Conservation (phyloP, 2,113 vertebrate species). For the Australoheros scitulus region DNA sequence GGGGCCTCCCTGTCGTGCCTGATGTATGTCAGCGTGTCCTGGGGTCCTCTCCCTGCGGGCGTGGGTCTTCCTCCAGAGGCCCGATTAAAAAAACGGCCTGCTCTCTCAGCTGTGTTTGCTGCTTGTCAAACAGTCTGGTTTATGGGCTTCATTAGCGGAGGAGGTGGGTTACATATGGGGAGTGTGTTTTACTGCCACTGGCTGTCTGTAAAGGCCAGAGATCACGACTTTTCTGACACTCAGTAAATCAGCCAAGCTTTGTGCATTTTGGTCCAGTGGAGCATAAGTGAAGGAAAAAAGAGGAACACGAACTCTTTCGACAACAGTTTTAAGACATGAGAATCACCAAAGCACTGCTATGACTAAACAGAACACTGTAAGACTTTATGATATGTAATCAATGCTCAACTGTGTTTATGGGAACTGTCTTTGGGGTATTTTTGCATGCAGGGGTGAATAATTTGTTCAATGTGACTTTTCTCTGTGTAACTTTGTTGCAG, state of each 20-base stretch:
- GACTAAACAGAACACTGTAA: not conserved
- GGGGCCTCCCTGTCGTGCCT: slow-evolving; percentile 69
- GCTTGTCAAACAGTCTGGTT: slow-evolving; percentile 78
- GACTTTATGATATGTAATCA: slow-evolving; percentile 23
- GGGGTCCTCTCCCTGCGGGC: slow-evolving; percentile 56
- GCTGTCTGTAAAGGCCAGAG: slow-evolving; percentile 79
- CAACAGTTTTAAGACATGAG: not conserved
- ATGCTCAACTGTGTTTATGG: slow-evolving; percentile 22
- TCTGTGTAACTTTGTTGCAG: not conserved
- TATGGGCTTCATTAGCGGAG: slow-evolving; percentile 79
- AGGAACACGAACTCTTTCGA: not conserved
- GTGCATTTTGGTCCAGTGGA: slow-evolving; percentile 35
- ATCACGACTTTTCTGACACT: slow-evolving; percentile 73
- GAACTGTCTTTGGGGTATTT: not conserved
- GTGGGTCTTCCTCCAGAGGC: slow-evolving; percentile 70
- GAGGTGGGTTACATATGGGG: slow-evolving; percentile 75
- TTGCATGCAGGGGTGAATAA: slow-evolving; percentile 18
- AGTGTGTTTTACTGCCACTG: slow-evolving; percentile 83
- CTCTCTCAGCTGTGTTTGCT: slow-evolving; percentile 77
- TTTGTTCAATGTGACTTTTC: slow-evolving; percentile 23
- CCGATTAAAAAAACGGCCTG: slow-evolving; percentile 71
- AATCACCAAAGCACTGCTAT: not conserved
- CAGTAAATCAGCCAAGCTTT: slow-evolving; percentile 68
- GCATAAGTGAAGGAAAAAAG: not conserved
- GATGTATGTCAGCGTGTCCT: slow-evolving; percentile 70